A percentile compares a stretch with the other conserved stretches of the same genome.
Evolutionary conservation across 2,888 invertebrate species (phyloP).

Genomic region (Cantharis lateralis): DNA sequence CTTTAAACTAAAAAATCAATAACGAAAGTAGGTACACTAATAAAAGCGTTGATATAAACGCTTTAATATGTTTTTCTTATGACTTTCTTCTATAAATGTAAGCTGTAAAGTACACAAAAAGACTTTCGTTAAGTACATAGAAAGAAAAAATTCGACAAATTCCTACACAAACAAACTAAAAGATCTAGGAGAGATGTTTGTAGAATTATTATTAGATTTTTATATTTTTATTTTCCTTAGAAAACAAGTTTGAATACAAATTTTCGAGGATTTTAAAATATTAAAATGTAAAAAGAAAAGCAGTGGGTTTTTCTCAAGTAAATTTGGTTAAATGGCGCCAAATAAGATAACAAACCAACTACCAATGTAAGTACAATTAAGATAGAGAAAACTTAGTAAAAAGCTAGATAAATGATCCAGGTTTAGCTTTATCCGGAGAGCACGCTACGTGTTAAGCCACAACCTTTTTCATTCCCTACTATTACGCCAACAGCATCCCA

Average conservation of each 20-base stretch:
- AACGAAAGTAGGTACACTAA: not conserved
- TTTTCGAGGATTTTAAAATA: not conserved
- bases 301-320: not conserved
- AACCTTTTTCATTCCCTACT: conserved; percentile 8
- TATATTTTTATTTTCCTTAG: not conserved
- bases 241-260: not conserved
- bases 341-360: not conserved
- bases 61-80: not conserved
- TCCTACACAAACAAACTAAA: not conserved
- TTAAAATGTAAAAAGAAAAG: not conserved
- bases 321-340: not conserved
- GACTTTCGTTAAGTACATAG: not conserved
- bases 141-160: not conserved
- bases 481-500: not conserved
- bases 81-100: not conserved
- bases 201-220: not conserved
- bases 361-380: not conserved
- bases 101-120: not conserved
- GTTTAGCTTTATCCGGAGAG: conserved; percentile 19
- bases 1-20: not conserved
- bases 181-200: not conserved
- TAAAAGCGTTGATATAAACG: not conserved
- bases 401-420: conserved; percentile 24
- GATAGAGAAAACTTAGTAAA: conserved; percentile 7
- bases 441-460: conserved; percentile 18